Percentiles rank a stretch among this genome's conserved stretches.
phyloP scores from a whole-genome alignment of 92 coral and sea anemone genomes.

The Bergia puertoricense region DNA sequence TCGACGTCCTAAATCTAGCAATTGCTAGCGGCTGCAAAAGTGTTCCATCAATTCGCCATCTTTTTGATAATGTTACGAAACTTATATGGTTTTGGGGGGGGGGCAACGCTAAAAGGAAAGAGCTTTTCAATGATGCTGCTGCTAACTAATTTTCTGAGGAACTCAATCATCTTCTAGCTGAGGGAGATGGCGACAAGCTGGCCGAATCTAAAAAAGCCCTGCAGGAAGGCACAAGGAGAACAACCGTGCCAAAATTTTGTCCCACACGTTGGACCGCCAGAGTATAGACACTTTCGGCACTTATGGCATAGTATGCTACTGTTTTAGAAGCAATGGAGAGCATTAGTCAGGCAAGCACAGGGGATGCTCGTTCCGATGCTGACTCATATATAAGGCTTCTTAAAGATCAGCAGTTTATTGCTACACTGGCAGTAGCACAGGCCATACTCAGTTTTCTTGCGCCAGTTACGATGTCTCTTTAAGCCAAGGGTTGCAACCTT shows the following conservation, averaged over 20 bases:
- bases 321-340: background rate
- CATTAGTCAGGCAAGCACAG: slow-evolving; percentile 23
- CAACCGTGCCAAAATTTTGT: slow-evolving; percentile 34
- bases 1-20: too few species aligned
- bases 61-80: too few species aligned
- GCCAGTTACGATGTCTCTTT: slow-evolving; percentile 35
- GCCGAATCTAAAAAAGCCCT: slow-evolving; percentile 31
- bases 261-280: slow-evolving; percentile 48
- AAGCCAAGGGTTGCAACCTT: slow-evolving; percentile 10
- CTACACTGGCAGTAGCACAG: slow-evolving; percentile 42
- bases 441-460: slow-evolving; percentile 39
- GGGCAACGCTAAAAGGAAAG: too few species aligned
- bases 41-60: too few species aligned
- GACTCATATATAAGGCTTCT: slow-evolving; percentile 41
- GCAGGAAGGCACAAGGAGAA: slow-evolving; percentile 23
- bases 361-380: slow-evolving; percentile 43
- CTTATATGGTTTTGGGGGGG: too few species aligned
- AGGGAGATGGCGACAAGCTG: background rate
- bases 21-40: too few species aligned
- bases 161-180: too few species aligned
- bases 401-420: slow-evolving; percentile 49
- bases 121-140: too few species aligned
- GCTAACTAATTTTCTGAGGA: too few species aligned
- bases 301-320: slow-evolving; percentile 40
- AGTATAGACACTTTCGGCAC: slow-evolving; percentile 48